Base-by-base conservation (phyloP, 1,140 invertebrate genomes). In the Mylabris phalerata region DNA sequence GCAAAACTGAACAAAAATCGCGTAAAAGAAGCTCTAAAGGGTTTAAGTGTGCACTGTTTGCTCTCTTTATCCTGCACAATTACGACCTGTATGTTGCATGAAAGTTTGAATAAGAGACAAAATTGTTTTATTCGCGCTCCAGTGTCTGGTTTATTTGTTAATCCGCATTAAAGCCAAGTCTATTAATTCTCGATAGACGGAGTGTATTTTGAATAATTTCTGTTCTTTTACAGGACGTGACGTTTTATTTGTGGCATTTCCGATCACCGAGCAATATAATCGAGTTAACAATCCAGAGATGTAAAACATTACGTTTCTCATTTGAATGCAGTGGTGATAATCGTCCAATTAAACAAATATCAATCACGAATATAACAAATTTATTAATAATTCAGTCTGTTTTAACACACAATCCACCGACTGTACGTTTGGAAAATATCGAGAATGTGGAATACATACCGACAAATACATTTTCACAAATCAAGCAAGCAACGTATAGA, bases 191-290 rank as follows among this genome's bases (percentile, higher is more conserved):
- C 19, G 7, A 48, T 40, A 40, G 45, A 19, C 2, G n/a, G 11
- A 50, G 10, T 19, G 11, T 43, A 13, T 11, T 4, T 26, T 26
- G 42, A 43, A 46, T 44, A 32, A 40, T 3, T 44, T 43, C 10
- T 41, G 24, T 9, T 26, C 73, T 77, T 62, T 79, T 78, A 62
- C 70, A 80, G 78, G 75, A 78, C 52, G 71, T 72, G 56, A 66
- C 71, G 26, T 58, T 79, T 32, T 75, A 77, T 47, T 63, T 79
- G 1, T 78, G 76, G 65, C 74, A 78, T 55, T 79, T 73, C 64
- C 74, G 52, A 4, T 54, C 76, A 60, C 74, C 75, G 3, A 70
- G 73, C 38, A 65, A 73, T 6, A 73, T 75, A 57, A 70, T 63
- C 9, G 75, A 70, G 52, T 55, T 80, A 10, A 75, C 70, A 4